Evolutionary conservation across 2,797 vertebrate genomes (phyloP).

Genomic region (Squalus acanthias): DNA sequence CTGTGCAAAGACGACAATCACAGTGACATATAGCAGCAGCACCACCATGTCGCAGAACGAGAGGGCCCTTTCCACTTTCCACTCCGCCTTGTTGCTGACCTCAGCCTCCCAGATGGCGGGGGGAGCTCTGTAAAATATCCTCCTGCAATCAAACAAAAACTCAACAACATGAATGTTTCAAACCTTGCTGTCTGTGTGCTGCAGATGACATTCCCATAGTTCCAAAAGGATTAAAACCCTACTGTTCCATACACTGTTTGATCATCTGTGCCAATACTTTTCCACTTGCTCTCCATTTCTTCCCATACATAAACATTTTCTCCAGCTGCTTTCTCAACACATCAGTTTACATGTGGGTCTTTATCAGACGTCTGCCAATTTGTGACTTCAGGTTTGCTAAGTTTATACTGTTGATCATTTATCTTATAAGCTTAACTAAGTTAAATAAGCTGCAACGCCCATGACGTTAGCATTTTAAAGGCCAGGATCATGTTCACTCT

Average conservation of each 20-base stretch:
- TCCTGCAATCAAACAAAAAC: background rate
- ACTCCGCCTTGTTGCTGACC: background rate
- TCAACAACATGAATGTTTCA: conserved; percentile 9
- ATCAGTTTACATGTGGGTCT: background rate
- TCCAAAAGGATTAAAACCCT: conserved; percentile 12
- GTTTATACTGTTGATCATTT: background rate
- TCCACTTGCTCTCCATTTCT: background rate
- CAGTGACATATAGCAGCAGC: background rate
- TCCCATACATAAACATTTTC: background rate
- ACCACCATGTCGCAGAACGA: background rate
- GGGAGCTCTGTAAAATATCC: background rate
- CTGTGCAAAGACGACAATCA: background rate
- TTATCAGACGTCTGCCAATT: background rate
- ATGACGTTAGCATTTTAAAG: conserved; percentile 23
- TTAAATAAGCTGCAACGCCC: background rate
- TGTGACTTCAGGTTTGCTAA: background rate
- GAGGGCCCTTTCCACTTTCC: background rate
- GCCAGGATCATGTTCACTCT: conserved; percentile 6
- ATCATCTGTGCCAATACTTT: background rate
- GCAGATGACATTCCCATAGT: background rate
- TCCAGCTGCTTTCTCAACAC: background rate
- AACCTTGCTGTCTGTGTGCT: background rate
- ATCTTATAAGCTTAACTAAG: background rate
- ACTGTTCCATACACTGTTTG: background rate
- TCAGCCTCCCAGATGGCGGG: background rate